Base-by-base conservation (phyloP, 1,140 invertebrate species). In the Rhagoletis pomonella region DNA sequence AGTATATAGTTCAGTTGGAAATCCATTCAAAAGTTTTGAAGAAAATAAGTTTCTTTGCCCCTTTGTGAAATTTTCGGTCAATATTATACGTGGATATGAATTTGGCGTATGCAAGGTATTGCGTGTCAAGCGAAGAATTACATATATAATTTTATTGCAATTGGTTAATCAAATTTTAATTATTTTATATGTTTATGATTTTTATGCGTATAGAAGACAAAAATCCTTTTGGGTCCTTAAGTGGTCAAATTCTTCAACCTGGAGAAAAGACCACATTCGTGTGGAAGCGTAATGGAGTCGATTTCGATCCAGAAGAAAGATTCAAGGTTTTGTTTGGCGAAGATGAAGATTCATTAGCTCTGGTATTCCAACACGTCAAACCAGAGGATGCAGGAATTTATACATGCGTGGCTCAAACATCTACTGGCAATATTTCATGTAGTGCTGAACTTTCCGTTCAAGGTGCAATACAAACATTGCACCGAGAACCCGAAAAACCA, bases 311-410 rank as follows among this genome's bases (percentile, higher is more conserved):
- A 4, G 97, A 98, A 91, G 98, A 99, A 90, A 95, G 98, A 86
- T 99, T 99, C 92, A 98, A 99, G 93, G 97, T 99, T 19, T 93
- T 98, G 9, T 97, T 98, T 90, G 96, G 97, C 89, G 97, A 98
- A 89, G 97, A 98, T 89, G 98, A 98, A 90, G 98, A 99, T 90
- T 98, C 97, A 0, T 94, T 99, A 73, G 97, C 97, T 29, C 93
- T 99, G 12, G 96, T 98, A 0, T 99, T 99, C 93, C 97, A 98
- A 90, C 97, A 99, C 90, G 98, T 99, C 0, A 97, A 96, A 90
- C 97, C 97, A 0, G 97, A 98, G 91, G 98, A 99, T 93, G 97
- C 97, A 44, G 98, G 98, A 5, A 94, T 98, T 4, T 99, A 99
- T 93, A 99, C 98, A 0, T 99, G 98, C 90, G 97, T 98, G 1